Evolutionary conservation across 1,140 invertebrate genomes (phyloP).

Genomic region (Drosophila rhopaloa): DNA sequence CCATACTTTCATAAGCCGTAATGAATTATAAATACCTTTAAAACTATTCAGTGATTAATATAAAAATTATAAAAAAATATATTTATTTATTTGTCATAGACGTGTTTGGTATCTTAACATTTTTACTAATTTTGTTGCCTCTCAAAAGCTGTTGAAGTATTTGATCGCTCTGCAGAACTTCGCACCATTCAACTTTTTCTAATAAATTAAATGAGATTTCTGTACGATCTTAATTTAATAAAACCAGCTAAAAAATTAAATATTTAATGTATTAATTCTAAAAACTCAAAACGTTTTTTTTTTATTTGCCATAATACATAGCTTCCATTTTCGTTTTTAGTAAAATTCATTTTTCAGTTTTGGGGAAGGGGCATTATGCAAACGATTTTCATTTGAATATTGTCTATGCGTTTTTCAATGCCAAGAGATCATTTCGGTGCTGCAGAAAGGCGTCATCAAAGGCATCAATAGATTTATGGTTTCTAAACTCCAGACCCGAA

Average conservation of each 20-base stretch:
- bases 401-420: conserved; percentile 59
- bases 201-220: too few species aligned
- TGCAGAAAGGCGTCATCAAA: conserved; percentile 78
- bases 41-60: too few species aligned
- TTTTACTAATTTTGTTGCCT: too few species aligned
- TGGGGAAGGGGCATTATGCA: conserved; percentile 58
- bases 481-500: conserved; percentile 74
- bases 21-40: too few species aligned
- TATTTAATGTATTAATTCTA: background rate
- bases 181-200: too few species aligned
- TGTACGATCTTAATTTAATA: background rate
- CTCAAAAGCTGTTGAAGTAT: too few species aligned
- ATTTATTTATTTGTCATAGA: too few species aligned
- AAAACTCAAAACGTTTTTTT: background rate
- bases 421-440: conserved; percentile 74
- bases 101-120: too few species aligned
- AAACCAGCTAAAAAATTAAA: background rate
- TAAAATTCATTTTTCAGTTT: background rate
- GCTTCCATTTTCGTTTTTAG: background rate
- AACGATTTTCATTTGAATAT: conserved; percentile 64
- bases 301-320: background rate
- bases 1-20: too few species aligned
- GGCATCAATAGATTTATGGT: conserved; percentile 82
- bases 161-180: too few species aligned
- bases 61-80: too few species aligned